Base-by-base conservation (phyloP, 2,797 vertebrate genomes). In the Hemitrygon akajei region DNA sequence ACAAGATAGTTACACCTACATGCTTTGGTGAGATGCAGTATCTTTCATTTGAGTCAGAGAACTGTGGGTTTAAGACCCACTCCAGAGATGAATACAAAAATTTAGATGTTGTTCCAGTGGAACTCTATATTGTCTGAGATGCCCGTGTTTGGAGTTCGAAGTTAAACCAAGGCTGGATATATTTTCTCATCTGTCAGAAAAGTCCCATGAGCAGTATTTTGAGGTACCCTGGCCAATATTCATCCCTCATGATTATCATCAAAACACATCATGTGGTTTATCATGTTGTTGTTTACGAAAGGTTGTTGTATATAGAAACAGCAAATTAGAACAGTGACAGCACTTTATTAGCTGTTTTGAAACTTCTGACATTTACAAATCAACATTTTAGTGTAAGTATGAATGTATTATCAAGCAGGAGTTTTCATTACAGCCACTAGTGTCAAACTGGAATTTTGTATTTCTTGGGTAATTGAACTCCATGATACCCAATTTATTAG, bases 1-100 rank as follows among this genome's bases (percentile, higher is more conserved):
- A 75, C 91, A 93, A 30, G 12, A 47, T 93, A 76, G 71, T 76
- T 93, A 76, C 91, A 93, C 91, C 91, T 93, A 76, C 47, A 16
- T 76, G 16, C 47, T 58, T 76, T 76, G 40, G 56, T 30, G 40
- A 56, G 71, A 76, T n/a, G 30, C 37, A 76, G 20, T 20, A 12
- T 40, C 77, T 80, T 6, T 4, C 14, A 0, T 37, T 37, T 37
- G 77, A 80, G 79, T 80, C 37, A 80, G 79, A 40, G 5, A 3
- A 10, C 30, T 34, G 9, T 80, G n/a, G 37, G 34, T 40, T 80
- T 18, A 80, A 40, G 34, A 34, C 79, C 37, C 79, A 80, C 34
- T 80, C 37, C 37, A 80, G 16, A 80, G 34, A 77, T 7, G 37
- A 20, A 20, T 34, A 6, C 79, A 80, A 77, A 34, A 77, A 30